phyloP scores from a whole-genome alignment of 2,113 vertebrate species.

The Microcebus griseorufus region DNA sequence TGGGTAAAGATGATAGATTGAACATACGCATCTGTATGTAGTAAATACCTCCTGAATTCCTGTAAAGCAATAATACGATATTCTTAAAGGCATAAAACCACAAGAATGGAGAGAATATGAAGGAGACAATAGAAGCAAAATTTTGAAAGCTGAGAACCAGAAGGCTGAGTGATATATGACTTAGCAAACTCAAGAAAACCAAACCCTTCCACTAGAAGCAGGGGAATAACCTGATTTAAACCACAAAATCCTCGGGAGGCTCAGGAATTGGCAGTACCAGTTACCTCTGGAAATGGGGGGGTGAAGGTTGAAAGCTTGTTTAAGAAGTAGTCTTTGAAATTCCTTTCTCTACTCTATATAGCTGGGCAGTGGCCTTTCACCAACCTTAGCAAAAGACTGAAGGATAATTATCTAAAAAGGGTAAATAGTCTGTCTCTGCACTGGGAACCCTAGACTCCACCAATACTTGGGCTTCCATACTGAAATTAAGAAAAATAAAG shows the following conservation, averaged over 20 bases:
- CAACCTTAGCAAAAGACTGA: not conserved
- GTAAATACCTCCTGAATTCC: not conserved
- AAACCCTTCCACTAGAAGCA: not conserved
- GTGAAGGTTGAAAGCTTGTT: not conserved
- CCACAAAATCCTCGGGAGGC: not conserved
- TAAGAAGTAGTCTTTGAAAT: not conserved
- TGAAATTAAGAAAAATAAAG: not conserved
- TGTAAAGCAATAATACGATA: not conserved
- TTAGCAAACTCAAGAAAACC: not conserved
- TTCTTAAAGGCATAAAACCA: not conserved
- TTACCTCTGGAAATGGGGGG: not conserved
- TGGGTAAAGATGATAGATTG: not conserved
- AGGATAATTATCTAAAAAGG: not conserved
- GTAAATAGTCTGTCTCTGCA: not conserved
- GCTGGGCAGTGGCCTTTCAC: too few species aligned
- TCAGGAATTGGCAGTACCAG: not conserved
- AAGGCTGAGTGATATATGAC: not conserved
- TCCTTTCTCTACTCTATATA: not conserved
- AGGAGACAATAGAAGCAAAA: not conserved
- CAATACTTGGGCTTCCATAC: not conserved
- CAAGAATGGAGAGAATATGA: not conserved
- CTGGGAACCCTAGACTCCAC: not conserved
- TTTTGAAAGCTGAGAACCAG: not conserved
- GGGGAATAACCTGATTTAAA: not conserved
- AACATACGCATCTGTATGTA: not conserved